Conservation (phyloP, 2,888 invertebrate genomes). For the Drosophila acutilabella region DNA sequence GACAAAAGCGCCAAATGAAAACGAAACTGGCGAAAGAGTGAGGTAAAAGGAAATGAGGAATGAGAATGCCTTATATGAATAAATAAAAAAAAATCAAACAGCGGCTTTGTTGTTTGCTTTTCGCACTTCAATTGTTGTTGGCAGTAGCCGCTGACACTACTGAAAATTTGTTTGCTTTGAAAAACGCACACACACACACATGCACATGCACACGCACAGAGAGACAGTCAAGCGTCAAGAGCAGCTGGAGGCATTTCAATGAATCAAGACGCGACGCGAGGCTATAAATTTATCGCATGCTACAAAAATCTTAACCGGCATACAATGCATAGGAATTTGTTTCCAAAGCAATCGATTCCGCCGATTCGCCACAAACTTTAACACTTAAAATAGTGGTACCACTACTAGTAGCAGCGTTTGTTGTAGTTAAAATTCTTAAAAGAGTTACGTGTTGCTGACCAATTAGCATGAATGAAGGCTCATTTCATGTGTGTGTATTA, state of each 20-base stretch:
- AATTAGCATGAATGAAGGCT: slow-evolving; percentile 44
- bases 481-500: background rate
- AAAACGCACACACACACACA: slow-evolving; percentile 22
- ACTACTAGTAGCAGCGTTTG: background rate
- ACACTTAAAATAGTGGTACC: slow-evolving; percentile 16
- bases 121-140: slow-evolving; percentile 50
- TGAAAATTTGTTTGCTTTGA: slow-evolving; percentile 49
- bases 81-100: slow-evolving; percentile 43
- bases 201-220: slow-evolving; percentile 1
- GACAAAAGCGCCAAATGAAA: slow-evolving; percentile 33
- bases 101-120: slow-evolving; percentile 50
- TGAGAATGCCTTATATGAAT: slow-evolving; percentile 38
- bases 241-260: slow-evolving; percentile 30
- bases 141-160: slow-evolving; percentile 19
- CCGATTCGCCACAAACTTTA: slow-evolving; percentile 11
- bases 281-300: slow-evolving; percentile 45
- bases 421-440: slow-evolving; percentile 11
- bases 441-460: slow-evolving; percentile 52
- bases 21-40: slow-evolving; percentile 10
- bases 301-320: slow-evolving; percentile 39
- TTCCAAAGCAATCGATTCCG: slow-evolving; percentile 17
- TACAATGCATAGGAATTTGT: slow-evolving; percentile 14
- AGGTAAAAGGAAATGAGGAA: slow-evolving; percentile 13
- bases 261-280: slow-evolving; percentile 2
- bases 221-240: slow-evolving; percentile 23